Evolutionary conservation across 2,797 vertebrate genomes (phyloP), one percentile per base, ranked within the genome.

Genomic region (Menidia menidia): DNA sequence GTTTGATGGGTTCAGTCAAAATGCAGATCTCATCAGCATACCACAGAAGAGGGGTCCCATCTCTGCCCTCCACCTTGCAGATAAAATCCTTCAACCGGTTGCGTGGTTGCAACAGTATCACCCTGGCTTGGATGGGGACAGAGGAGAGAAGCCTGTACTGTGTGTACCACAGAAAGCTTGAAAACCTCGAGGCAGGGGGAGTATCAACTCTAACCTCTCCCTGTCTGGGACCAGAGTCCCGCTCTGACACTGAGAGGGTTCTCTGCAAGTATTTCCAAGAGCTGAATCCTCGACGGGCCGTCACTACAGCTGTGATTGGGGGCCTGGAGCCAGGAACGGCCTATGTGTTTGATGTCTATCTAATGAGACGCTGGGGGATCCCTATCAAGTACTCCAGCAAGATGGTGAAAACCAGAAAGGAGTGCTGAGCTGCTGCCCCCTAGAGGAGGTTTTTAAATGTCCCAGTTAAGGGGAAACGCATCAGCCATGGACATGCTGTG

Each of bases 181-280:
- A 71, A n/a, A 82, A 51, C 15, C 30, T 31, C 1, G 89, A 93
- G 15, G 73, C 83, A 31, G 91, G 90, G 14, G 82, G 87, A 25
- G 82, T 2, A n/a, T 66, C 75, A 6, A 68, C 77, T 64, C 82
- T 65, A 0, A 75, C 74, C 0, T 92, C 95, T 1, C 88, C 88
- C 68, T 98, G 96, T 87, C 92, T 95, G 15, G 95, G 95, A 52
- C 96, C 96, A 1, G 95, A 96, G 79, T 94, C 93, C 6, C 92
- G 94, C 47, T 94, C 88, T 52, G 94, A 94, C 78, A 93, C 92
- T 0, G 95, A 97, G 76, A 96, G 96, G 78, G 95, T 97, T 72
- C 92, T 96, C 54, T 97, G 96, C 87, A 98, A 96, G 82, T 96
- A 97, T 81, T 98, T 97, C 90, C 94, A 96, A 62, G 92, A 97